Evolutionary conservation across 2,797 vertebrate genomes (phyloP).

Genomic region (Toxotes lorentzi): DNA sequence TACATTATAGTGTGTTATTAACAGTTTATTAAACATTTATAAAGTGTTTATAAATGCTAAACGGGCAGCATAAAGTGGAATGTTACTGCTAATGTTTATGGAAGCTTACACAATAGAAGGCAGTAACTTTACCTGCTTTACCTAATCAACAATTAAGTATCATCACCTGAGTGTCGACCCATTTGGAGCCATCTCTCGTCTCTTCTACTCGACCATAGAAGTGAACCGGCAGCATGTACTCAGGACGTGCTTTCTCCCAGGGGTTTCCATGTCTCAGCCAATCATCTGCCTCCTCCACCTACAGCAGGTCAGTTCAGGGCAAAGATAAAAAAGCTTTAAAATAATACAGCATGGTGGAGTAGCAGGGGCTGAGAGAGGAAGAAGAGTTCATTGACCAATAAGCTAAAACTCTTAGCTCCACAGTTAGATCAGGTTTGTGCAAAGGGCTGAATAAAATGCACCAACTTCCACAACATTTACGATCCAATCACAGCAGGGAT

Average conservation of each 20-base stretch:
- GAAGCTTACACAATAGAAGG: background rate
- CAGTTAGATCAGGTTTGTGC: background rate
- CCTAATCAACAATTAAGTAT: background rate
- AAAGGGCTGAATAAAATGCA: background rate
- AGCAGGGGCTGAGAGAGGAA: background rate
- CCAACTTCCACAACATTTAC: background rate
- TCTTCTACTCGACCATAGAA: constrained; percentile 94
- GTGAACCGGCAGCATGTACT: constrained; percentile 97
- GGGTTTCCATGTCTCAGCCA: constrained; percentile 97
- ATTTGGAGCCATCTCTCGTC: constrained; percentile 84
- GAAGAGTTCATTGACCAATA: constrained; percentile 1
- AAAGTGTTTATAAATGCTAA: too few relatives aligned
- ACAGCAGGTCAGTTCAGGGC: background rate
- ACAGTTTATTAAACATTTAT: too few relatives aligned
- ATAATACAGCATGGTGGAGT: rapidly evolving
- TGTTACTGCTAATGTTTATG: too few relatives aligned
- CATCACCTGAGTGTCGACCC: constrained; percentile 94
- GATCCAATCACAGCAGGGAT: background rate
- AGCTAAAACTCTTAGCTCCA: background rate
- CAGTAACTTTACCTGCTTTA: too few relatives aligned
- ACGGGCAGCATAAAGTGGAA: too few relatives aligned
- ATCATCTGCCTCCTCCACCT: constrained; percentile 98
- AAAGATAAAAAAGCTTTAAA: constrained; percentile 13
- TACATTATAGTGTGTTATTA: too few relatives aligned
- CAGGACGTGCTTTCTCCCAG: constrained; percentile 97